Evolutionary conservation across 2,113 vertebrate genomes (phyloP).

Genomic region (Labeo rohita): DNA sequence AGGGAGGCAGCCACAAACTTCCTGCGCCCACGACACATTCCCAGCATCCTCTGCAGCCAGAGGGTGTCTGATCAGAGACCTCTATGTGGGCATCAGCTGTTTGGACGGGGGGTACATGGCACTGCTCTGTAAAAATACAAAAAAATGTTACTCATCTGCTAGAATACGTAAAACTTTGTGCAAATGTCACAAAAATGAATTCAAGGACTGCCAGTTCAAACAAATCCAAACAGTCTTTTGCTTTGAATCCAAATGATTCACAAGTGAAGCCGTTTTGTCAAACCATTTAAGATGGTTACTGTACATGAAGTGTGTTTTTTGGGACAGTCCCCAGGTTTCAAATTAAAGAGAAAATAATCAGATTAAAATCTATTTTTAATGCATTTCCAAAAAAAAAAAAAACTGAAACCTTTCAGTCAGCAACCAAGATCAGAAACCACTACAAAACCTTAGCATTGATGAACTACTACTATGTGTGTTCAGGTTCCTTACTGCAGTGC

Average conservation of each 20-base stretch:
- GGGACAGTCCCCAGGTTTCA: neutral
- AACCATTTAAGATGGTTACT: neutral
- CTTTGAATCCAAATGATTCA: neutral
- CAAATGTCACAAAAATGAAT: neutral
- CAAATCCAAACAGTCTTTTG: neutral
- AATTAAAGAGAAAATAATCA: neutral
- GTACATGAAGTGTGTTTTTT: neutral
- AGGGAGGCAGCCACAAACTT: constrained; percentile 95
- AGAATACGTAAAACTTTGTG: neutral
- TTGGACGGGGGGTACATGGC: constrained; percentile 85
- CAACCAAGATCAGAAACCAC: neutral
- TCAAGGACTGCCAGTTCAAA: neutral
- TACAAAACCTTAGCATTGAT: neutral
- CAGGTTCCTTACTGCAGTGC: neutral
- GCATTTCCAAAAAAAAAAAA: too few species aligned
- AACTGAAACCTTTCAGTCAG: neutral
- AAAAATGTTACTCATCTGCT: neutral
- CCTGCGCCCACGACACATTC: constrained; percentile 97
- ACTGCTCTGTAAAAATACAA: constrained; percentile 67
- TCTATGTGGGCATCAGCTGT: constrained; percentile 83
- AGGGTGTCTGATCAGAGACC: constrained; percentile 71
- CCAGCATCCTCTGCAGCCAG: constrained; percentile 92
- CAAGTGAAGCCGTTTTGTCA: neutral
- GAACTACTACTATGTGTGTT: neutral
- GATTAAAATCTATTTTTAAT: too few species aligned